Percentiles rank a stretch among this genome's conserved stretches.
phyloP scores from a whole-genome alignment of 2,797 vertebrate species.

The Sciurus carolinensis region DNA sequence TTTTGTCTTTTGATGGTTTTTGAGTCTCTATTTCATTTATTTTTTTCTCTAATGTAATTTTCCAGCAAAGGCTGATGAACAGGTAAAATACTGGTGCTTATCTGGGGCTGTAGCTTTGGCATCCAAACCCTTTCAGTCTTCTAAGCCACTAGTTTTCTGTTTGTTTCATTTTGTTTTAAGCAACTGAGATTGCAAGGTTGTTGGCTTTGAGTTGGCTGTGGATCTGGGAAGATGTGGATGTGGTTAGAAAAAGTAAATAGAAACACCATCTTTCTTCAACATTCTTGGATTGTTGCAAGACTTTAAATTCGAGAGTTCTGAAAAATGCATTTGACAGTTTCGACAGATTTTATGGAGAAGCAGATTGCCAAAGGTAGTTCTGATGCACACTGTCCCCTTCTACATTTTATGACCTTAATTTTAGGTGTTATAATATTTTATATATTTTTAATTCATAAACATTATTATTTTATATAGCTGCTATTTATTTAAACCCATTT shows the following conservation, averaged over 20 bases:
- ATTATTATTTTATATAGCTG: not conserved
- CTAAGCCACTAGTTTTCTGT: not conserved
- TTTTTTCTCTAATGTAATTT: not conserved
- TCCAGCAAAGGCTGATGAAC: not conserved
- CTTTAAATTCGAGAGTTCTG: not conserved
- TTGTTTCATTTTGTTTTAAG: not conserved
- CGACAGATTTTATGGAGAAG: not conserved
- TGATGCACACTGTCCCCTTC: not conserved
- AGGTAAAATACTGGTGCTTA: not conserved
- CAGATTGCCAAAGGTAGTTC: not conserved
- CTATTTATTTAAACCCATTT: not conserved
- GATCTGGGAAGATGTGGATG: not conserved
- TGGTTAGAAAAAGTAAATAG: not conserved
- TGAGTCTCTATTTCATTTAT: not conserved
- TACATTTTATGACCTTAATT: not conserved
- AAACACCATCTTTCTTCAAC: not conserved
- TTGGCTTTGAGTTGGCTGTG: not conserved
- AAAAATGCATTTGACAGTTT: not conserved
- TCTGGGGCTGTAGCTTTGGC: not conserved
- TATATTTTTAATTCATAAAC: not conserved
- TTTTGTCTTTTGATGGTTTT: not conserved
- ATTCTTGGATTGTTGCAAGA: not conserved
- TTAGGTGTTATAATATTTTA: not conserved
- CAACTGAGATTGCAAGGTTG: not conserved
- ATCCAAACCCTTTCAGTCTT: not conserved